These are phyloP conservation scores for Rhinatrema bivittatum DNA, from an alignment of 2,797 vertebrate genomes.

Conservation along the genomic window DNA sequence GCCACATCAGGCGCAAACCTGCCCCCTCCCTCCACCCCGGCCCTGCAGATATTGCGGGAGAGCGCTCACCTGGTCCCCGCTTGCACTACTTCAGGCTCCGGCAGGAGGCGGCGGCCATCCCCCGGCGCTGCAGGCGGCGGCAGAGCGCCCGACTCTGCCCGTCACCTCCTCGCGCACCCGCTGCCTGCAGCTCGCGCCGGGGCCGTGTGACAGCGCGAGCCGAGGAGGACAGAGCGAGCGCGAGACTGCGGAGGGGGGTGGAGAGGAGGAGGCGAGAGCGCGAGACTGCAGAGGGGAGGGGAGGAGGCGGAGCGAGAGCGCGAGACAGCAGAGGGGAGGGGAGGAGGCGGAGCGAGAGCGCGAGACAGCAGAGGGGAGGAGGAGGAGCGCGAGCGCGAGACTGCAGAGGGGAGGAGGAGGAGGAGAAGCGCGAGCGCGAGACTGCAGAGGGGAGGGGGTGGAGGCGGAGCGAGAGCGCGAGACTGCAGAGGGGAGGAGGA, in stretches of 20 bases:
- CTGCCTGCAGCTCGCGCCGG: constrained; percentile 30
- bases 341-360: constrained; percentile 30
- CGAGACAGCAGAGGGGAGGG: constrained; percentile 19
- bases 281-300: constrained; percentile 17
- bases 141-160: constrained; percentile 21
- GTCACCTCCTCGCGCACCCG: constrained; percentile 8
- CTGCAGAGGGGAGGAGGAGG: constrained; percentile 19
- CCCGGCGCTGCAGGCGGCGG: background rate
- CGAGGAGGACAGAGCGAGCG: background rate
- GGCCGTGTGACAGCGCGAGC: background rate
- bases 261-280: constrained; percentile 16
- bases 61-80: constrained; percentile 54
- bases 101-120: constrained; percentile 7
- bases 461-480: background rate
- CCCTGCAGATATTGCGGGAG: too few species aligned
- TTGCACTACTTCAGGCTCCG: constrained; percentile 39
- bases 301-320: constrained; percentile 21
- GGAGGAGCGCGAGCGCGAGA: background rate
- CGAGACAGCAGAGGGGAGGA: constrained; percentile 26
- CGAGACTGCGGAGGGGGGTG: background rate
- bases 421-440: constrained; percentile 38
- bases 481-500: constrained; percentile 24
- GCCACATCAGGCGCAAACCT: too few species aligned
- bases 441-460: background rate
- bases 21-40: too few species aligned